Percentiles rank a stretch among this genome's conserved stretches.
These are phyloP conservation scores for Rhamphomyia laevipes DNA, from an alignment of 2,888 invertebrate species.

Conservation along the genomic window DNA sequence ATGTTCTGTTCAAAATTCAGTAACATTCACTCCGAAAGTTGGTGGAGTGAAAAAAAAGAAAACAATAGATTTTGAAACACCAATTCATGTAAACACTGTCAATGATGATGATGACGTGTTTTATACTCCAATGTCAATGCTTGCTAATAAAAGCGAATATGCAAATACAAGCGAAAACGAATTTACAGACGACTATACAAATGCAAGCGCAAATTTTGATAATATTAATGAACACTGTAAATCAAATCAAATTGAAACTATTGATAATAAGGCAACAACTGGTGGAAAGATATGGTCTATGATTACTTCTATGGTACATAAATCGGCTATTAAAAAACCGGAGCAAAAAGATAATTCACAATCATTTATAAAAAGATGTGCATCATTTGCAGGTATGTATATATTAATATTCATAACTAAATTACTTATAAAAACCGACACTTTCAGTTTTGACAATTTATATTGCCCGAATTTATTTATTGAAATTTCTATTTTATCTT, in stretches of 20 bases:
- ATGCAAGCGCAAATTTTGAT: background rate
- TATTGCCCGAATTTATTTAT: too few species aligned
- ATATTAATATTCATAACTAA: background rate
- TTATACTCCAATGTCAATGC: constrained; percentile 11
- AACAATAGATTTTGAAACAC: constrained; percentile 10
- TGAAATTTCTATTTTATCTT: too few species aligned
- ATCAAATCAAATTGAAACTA: background rate
- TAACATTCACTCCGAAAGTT: constrained; percentile 6
- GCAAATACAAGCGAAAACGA: background rate
- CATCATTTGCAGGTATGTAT: constrained; percentile 12
- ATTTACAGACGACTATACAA: background rate
- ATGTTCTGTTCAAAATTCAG: background rate
- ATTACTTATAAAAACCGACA: too few species aligned
- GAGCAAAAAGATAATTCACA: background rate
- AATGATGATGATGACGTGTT: constrained; percentile 11
- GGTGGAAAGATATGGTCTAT: constrained; percentile 12
- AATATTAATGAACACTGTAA: background rate
- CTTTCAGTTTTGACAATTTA: too few species aligned
- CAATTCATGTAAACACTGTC: background rate
- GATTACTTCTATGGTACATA: constrained; percentile 11
- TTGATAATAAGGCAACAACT: background rate
- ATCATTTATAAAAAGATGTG: constrained; percentile 10
- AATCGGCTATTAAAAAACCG: constrained; percentile 1
- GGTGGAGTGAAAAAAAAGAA: constrained; percentile 8
- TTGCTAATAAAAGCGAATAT: background rate